These are phyloP conservation scores for Romanogobio albipinnatus DNA, from an alignment of 2,113 vertebrate species.

Conservation along the genomic window DNA sequence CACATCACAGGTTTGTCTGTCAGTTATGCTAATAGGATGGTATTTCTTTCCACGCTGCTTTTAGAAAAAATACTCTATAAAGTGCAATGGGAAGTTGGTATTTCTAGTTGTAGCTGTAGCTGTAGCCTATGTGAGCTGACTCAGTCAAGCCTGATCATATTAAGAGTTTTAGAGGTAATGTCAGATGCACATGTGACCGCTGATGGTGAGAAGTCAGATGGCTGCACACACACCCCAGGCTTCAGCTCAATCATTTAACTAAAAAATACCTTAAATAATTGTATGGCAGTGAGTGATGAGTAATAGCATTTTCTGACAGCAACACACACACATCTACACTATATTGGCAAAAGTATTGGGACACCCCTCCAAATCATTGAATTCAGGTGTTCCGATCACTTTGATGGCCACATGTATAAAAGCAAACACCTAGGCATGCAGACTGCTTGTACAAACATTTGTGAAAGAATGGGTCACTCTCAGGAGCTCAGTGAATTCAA, in stretches of 20 bases:
- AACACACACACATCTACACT: no score
- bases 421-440: no score
- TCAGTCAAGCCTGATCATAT: conserved; percentile 22
- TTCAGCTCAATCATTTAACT: neutral
- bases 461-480: no score
- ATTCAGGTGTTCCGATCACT: no score
- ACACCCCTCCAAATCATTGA: no score
- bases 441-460: no score
- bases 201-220: neutral
- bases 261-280: neutral
- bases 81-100: neutral
- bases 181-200: neutral
- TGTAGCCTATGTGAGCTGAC: neutral
- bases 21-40: neutral
- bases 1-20: conserved; percentile 61
- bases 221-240: neutral
- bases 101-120: neutral
- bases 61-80: neutral
- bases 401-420: no score
- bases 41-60: no score
- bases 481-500: no score
- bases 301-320: no score
- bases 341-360: no score
- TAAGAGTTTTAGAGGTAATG: conserved; percentile 6
- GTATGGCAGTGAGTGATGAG: no score